Evolutionary conservation across 2,888 invertebrate species (phyloP).

Genomic region (Meghimatium bilineatum): DNA sequence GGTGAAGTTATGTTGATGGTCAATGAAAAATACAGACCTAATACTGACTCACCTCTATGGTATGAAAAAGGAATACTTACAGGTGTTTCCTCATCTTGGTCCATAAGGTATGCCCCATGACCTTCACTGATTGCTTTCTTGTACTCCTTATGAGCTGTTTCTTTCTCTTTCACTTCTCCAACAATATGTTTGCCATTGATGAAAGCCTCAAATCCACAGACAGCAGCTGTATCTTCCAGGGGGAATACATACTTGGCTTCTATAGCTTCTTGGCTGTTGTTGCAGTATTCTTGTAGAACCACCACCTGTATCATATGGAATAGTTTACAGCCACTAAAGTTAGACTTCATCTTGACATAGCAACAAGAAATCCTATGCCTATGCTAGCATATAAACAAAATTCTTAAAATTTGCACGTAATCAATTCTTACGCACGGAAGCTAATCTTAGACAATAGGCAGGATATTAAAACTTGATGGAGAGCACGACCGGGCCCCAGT

Average conservation of each 20-base stretch:
- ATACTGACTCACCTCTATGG: too few species aligned
- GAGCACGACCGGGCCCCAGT: too few species aligned
- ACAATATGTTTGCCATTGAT: conserved; percentile 77
- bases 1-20: too few species aligned
- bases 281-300: conserved; percentile 73
- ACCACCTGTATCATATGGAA: conserved; percentile 68
- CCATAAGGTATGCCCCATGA: conserved; percentile 78
- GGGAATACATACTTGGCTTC: conserved; percentile 78
- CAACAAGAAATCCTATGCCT: too few species aligned
- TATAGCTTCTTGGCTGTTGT: conserved; percentile 66
- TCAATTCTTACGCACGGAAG: too few species aligned
- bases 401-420: too few species aligned
- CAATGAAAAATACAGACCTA: too few species aligned
- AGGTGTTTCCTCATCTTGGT: conserved; percentile 76
- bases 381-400: too few species aligned
- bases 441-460: too few species aligned
- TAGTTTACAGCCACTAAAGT: neutral
- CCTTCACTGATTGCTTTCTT: conserved; percentile 76
- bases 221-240: conserved; percentile 76
- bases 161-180: conserved; percentile 77
- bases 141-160: conserved; percentile 76
- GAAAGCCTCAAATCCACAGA: conserved; percentile 78
- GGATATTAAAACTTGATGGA: too few species aligned
- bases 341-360: too few species aligned
- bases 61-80: conserved; percentile 67